These are phyloP conservation scores for Thomomys bottae DNA, from an alignment of 2,113 vertebrate genomes.

Conservation along the genomic window DNA sequence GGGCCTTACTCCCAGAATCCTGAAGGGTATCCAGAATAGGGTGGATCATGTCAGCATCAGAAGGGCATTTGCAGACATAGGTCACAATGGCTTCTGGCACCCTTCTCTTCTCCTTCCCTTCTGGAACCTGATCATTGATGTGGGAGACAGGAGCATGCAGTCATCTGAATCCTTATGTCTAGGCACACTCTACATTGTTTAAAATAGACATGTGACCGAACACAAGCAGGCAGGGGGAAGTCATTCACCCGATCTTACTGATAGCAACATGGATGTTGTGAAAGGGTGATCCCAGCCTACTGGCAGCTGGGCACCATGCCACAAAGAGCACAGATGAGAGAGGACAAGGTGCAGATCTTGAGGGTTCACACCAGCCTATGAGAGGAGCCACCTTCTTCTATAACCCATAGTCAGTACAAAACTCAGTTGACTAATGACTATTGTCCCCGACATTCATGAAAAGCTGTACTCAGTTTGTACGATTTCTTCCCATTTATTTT, in stretches of 20 bases:
- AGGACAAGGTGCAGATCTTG: no score
- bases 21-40: accelerated
- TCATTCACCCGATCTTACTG: not conserved
- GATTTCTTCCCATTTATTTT: not conserved
- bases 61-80: not conserved
- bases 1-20: not conserved
- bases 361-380: accelerated
- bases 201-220: not conserved
- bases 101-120: not conserved
- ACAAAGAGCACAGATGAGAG: not conserved
- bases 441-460: not conserved
- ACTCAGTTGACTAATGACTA: not conserved
- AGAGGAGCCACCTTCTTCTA: not conserved
- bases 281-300: not conserved
- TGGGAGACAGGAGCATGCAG: not conserved
- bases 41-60: accelerated
- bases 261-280: not conserved
- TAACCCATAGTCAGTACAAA: no score
- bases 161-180: not conserved
- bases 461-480: not conserved
- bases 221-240: not conserved
- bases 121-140: not conserved
- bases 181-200: not conserved
- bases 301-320: not conserved
- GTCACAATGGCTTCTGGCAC: not conserved